Conservation (phyloP, 2,888 invertebrate species). For the Perithous albicinctus region DNA sequence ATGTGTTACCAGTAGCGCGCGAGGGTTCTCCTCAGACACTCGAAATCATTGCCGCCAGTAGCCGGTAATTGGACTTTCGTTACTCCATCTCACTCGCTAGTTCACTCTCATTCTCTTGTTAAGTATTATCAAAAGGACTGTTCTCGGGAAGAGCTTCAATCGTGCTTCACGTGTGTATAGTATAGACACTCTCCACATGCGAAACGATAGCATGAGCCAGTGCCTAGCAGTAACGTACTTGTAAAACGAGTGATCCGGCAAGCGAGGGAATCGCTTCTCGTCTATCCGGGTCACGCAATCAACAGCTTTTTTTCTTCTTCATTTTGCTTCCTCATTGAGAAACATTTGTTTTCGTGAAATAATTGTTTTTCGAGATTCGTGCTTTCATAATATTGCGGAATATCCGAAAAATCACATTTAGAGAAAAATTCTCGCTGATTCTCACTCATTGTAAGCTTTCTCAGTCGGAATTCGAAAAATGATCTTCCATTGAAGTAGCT, state of each 20-base stretch:
- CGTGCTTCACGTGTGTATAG: slow-evolving; percentile 22
- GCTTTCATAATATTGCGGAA: no score
- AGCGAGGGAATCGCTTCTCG: slow-evolving; percentile 22
- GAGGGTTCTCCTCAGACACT: slow-evolving; percentile 65
- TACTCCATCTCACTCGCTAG: slow-evolving; percentile 42
- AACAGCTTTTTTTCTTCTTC: slow-evolving; percentile 12
- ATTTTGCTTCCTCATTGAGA: no score
- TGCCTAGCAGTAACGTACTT: slow-evolving; percentile 16
- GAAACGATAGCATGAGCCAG: slow-evolving; percentile 17
- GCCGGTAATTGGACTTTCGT: slow-evolving; percentile 73
- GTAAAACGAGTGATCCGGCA: slow-evolving; percentile 49
- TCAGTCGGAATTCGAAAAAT: no score
- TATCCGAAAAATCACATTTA: no score
- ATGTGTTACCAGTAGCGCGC: background rate
- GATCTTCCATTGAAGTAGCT: no score
- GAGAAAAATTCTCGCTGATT: no score
- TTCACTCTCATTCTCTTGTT: slow-evolving; percentile 27
- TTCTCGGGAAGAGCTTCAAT: slow-evolving; percentile 35
- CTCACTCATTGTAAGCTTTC: no score
- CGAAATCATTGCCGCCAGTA: slow-evolving; percentile 68
- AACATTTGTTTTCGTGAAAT: no score
- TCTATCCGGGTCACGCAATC: slow-evolving; percentile 49
- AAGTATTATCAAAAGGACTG: slow-evolving; percentile 58
- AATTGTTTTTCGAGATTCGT: slow-evolving; percentile 3
- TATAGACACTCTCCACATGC: slow-evolving; percentile 38